A percentile compares a stretch with the other conserved stretches of the same genome.
These are phyloP conservation scores for Luidia sarsii DNA, from an alignment of 53 echinoderm and acorn worm genomes.

Conservation along the genomic window DNA sequence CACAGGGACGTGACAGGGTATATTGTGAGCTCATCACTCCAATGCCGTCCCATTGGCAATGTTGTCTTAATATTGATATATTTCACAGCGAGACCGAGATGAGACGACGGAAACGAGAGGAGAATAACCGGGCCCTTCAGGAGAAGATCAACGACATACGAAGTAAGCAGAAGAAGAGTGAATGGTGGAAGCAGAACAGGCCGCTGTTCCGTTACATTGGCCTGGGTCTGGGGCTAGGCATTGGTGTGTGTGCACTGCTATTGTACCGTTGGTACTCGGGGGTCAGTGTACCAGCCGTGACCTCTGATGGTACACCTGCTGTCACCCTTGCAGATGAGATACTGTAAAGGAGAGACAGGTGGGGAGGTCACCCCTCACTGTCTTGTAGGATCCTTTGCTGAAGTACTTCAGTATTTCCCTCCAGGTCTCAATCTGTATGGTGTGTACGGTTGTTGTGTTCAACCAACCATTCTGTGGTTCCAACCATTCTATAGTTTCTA, in stretches of 20 bases:
- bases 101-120: conserved; percentile 81
- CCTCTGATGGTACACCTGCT: background rate
- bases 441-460: too few relatives aligned
- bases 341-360: background rate
- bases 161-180: conserved; percentile 82
- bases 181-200: conserved; percentile 78
- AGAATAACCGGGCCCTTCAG: conserved; percentile 73
- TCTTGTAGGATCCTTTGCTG: too few relatives aligned
- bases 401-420: too few relatives aligned
- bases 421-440: too few relatives aligned
- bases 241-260: conserved; percentile 63
- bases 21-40: too few relatives aligned
- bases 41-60: too few relatives aligned
- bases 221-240: conserved; percentile 76
- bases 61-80: background rate
- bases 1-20: too few relatives aligned
- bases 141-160: conserved; percentile 87
- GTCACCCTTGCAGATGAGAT: background rate
- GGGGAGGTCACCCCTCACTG: too few relatives aligned
- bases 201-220: conserved; percentile 78
- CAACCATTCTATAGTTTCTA: too few relatives aligned
- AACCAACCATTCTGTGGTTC: too few relatives aligned
- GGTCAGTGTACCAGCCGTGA: background rate
- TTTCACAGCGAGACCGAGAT: conserved; percentile 68
- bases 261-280: conserved; percentile 60